Evolutionary conservation across 2,113 vertebrate genomes (phyloP).

Genomic region (Coptodon rendalli): DNA sequence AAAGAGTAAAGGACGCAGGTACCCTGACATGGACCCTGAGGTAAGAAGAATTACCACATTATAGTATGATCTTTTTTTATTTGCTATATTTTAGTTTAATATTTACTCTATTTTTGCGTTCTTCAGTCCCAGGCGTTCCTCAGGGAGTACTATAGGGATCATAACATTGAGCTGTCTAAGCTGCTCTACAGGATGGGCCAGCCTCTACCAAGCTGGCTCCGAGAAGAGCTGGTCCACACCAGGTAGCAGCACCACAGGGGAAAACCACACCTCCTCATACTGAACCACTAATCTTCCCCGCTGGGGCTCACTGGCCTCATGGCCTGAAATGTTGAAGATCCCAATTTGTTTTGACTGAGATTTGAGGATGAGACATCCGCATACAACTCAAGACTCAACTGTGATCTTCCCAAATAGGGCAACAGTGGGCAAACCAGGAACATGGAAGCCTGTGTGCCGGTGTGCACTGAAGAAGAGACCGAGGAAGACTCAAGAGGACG

Average conservation of each 20-base stretch:
- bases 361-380: neutral
- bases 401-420: conserved; percentile 19
- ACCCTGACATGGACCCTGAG: conserved; percentile 91
- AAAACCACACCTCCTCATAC: conserved; percentile 13
- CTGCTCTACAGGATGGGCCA: conserved; percentile 96
- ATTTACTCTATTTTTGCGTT: neutral
- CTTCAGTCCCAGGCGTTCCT: conserved; percentile 86
- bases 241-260: conserved; percentile 78
- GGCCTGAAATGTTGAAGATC: conserved; percentile 8
- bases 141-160: conserved; percentile 91
- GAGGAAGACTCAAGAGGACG: neutral
- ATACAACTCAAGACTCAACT: conserved; percentile 7
- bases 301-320: neutral
- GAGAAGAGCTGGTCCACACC: conserved; percentile 92
- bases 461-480: neutral
- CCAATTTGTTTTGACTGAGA: conserved; percentile 1
- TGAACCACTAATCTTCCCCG: conserved; percentile 32
- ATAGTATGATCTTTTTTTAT: neutral
- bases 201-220: conserved; percentile 89
- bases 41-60: conserved; percentile 60
- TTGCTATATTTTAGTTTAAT: neutral
- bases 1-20: conserved; percentile 94
- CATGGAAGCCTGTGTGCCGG: neutral
- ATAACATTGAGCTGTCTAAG: conserved; percentile 94
- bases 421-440: neutral